Evolutionary conservation across 2,113 vertebrate genomes (phyloP).

Genomic region (Smithornis capensis): DNA sequence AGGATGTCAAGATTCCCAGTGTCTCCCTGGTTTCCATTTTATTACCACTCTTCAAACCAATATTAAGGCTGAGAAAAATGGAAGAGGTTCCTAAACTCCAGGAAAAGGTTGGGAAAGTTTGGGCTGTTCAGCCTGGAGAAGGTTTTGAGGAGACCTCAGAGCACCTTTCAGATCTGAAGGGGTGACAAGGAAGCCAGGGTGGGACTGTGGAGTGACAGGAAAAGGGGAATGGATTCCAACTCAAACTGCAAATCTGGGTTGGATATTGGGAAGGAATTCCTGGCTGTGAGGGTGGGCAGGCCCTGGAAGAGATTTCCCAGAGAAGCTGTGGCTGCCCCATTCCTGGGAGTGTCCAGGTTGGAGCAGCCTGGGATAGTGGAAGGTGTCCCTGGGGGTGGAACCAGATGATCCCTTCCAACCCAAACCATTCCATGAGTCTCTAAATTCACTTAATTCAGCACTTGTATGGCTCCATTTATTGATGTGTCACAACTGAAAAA

Average conservation of each 20-base stretch:
- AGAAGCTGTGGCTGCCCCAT: background rate
- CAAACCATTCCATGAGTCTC: background rate
- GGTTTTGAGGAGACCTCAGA: background rate
- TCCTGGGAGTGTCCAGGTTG: rapidly evolving
- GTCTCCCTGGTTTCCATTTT: background rate
- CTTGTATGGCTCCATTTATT: background rate
- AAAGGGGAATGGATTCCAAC: background rate
- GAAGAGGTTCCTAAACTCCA: background rate
- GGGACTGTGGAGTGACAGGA: background rate
- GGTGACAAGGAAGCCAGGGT: background rate
- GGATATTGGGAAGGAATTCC: background rate
- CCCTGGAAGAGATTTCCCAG: background rate
- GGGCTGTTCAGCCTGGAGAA: background rate
- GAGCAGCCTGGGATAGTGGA: rapidly evolving
- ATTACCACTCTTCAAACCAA: background rate
- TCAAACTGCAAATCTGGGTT: background rate
- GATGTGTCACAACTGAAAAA: background rate
- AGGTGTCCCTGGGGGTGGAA: background rate
- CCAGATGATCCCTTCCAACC: background rate
- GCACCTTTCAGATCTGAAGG: background rate
- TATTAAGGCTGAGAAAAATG: rapidly evolving
- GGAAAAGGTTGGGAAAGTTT: background rate
- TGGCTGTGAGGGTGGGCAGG: rapidly evolving
- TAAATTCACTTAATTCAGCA: background rate
- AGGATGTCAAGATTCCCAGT: rapidly evolving